Evolutionary conservation across 2,113 vertebrate genomes (phyloP), one percentile per base, ranked within the genome.

Genomic region (Rattus norvegicus): DNA sequence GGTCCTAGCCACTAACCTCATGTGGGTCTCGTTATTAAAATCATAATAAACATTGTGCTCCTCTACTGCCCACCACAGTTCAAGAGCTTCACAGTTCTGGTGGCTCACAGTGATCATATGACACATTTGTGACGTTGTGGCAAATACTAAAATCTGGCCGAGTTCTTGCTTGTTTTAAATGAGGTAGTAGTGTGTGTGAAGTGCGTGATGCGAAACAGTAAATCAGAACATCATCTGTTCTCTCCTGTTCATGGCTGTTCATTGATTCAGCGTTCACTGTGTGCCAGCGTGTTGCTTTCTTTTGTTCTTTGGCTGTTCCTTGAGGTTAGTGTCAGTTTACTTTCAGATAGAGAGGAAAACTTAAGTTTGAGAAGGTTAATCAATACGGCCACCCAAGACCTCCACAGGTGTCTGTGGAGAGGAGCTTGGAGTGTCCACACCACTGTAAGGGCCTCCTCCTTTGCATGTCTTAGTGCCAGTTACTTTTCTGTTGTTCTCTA

Each of bases 81-180:
- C 63, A 47, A 73, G 49, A 39, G 24, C 9, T 67, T 24, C 47
- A 17, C 24, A 7, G 17, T 54, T 12, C 49, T 33, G 0, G 30
- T 8, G 56, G 33, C 16, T 94, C 13, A 1, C 19, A 19, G 22
- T 59, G 19, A 61, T 79, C 1, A 0, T 24, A 19, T 28, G 65
- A 26, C 20, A 24, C 16, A 1, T 26, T 33, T n/a, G 11, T 28
- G 10, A 30, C 14, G 0, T 81, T 3, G 1, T 1, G 7, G 59
- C 59, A 84, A 85, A 65, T 63, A 0, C 13, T 92, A 73, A 87
- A 95, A 47, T 28, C 13, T 52, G 33, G 11, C 24, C 30, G 84
- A 59, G 16, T 56, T 90, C 17, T 85, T 59, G 24, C 28, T 30
- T 63, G 19, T n/a, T 49, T 76, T 91, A n/a, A 65, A 22, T 33